Percentiles rank a stretch among this genome's conserved stretches.
Evolutionary conservation across 2,113 vertebrate species (phyloP).

Genomic region (Lepus timidus): DNA sequence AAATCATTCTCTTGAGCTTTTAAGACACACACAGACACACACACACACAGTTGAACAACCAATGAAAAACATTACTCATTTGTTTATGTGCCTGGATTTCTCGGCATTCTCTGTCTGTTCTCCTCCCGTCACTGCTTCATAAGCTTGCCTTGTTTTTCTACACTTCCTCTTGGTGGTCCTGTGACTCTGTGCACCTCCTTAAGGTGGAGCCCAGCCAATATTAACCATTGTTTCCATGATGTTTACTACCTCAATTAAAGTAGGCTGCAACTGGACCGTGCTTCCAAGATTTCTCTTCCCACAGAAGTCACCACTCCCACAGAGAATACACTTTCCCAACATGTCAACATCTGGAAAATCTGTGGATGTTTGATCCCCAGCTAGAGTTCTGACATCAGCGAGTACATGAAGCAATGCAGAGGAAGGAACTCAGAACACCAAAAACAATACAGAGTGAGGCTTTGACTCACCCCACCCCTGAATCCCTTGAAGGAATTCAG

Average conservation of each 20-base stretch:
- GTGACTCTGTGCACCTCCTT: conserved; percentile 36
- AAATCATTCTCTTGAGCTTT: conserved; percentile 30
- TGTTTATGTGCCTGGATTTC: conserved; percentile 63
- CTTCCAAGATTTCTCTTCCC: conserved; percentile 70
- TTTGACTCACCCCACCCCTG: neutral
- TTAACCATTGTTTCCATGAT: conserved; percentile 54
- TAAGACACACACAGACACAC: neutral
- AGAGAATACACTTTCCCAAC: conserved; percentile 58
- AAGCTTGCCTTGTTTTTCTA: conserved; percentile 46
- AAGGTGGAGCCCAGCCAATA: neutral
- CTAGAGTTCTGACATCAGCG: conserved; percentile 45
- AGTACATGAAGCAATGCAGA: neutral
- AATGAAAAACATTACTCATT: conserved; percentile 65
- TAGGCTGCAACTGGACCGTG: neutral
- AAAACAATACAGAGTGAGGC: neutral
- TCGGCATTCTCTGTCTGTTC: neutral
- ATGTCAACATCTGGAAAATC: conserved; percentile 75
- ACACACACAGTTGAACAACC: conserved; percentile 11
- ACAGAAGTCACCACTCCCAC: conserved; percentile 43
- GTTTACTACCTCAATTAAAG: conserved; percentile 74
- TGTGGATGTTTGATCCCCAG: neutral
- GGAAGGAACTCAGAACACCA: conserved; percentile 10
- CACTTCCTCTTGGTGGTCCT: neutral
- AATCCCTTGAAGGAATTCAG: neutral
- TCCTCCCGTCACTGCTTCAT: neutral